phyloP scores from a whole-genome alignment of 2,797 vertebrate genomes.

The Enteromius radiatus region DNA sequence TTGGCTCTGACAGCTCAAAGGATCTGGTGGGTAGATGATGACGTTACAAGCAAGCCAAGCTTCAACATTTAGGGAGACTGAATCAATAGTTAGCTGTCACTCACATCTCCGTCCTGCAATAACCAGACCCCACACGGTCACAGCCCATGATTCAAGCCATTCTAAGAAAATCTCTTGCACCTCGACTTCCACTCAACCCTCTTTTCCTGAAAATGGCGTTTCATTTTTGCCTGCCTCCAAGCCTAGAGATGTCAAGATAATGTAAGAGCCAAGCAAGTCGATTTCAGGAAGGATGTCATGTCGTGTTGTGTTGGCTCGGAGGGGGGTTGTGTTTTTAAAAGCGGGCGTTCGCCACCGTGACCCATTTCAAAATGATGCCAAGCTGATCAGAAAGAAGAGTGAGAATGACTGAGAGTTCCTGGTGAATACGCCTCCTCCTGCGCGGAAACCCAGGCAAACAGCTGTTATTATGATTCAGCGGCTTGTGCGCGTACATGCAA shows the following conservation, averaged over 20 bases:
- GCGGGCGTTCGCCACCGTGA: neutral
- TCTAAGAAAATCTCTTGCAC: neutral
- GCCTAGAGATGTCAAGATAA: neutral
- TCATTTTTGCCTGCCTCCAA: neutral
- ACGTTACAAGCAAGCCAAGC: neutral
- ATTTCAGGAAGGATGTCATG: neutral
- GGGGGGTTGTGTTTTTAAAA: slow-evolving; percentile 18
- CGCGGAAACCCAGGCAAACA: neutral
- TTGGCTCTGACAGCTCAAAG: slow-evolving; percentile 7
- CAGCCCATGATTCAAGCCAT: neutral
- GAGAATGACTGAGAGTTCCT: slow-evolving; percentile 9
- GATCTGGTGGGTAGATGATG: neutral
- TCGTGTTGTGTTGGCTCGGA: neutral
- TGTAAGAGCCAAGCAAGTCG: neutral
- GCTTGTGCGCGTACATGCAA: neutral
- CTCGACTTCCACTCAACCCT: neutral
- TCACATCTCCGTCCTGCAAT: slow-evolving; percentile 3
- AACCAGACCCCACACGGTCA: neutral
- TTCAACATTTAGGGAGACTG: neutral
- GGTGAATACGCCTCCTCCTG: neutral
- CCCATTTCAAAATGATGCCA: slow-evolving; percentile 9
- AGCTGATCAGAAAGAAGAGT: slow-evolving; percentile 33
- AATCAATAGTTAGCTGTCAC: slow-evolving; percentile 13
- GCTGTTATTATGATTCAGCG: slow-evolving; percentile 10
- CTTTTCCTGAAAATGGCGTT: neutral